A percentile compares a stretch with the other conserved stretches of the same genome.
Evolutionary conservation across 2,888 invertebrate genomes (phyloP).

Genomic region (Pterostichus niger): DNA sequence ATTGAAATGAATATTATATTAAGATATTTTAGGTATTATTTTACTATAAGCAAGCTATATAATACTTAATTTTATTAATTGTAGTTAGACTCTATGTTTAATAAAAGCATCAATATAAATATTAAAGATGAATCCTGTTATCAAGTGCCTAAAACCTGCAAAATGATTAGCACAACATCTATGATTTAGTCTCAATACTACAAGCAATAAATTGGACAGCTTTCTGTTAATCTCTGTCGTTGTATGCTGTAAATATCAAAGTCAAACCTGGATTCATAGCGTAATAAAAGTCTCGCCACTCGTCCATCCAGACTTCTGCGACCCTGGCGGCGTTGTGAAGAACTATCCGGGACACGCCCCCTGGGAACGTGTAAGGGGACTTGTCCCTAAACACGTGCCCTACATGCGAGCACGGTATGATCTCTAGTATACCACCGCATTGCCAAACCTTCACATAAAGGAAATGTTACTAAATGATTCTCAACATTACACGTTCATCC

Average conservation of each 20-base stretch:
- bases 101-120: conserved; percentile 19
- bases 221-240: neutral
- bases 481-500: conserved; percentile 7
- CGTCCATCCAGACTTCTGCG: conserved; percentile 99
- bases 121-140: conserved; percentile 22
- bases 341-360: conserved; percentile 97
- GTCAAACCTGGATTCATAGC: conserved; percentile 97
- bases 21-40: conserved; percentile 8
- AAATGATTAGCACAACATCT: conserved; percentile 28
- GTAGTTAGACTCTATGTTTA: neutral
- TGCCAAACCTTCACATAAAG: conserved; percentile 91
- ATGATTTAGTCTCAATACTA: conserved; percentile 4
- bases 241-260: conserved; percentile 34
- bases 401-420: conserved; percentile 96
- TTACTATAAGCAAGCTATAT: conserved; percentile 20
- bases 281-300: conserved; percentile 99
- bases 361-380: conserved; percentile 99
- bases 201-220: conserved; percentile 25
- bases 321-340: conserved; percentile 99
- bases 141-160: conserved; percentile 38
- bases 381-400: conserved; percentile 99
- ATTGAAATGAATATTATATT: neutral
- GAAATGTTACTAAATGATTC: conserved; percentile 41
- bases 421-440: conserved; percentile 97
- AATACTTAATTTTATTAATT: conserved; percentile 2